These are phyloP conservation scores for Drosophila elegans DNA, from an alignment of 1,140 invertebrate genomes.

Conservation along the genomic window DNA sequence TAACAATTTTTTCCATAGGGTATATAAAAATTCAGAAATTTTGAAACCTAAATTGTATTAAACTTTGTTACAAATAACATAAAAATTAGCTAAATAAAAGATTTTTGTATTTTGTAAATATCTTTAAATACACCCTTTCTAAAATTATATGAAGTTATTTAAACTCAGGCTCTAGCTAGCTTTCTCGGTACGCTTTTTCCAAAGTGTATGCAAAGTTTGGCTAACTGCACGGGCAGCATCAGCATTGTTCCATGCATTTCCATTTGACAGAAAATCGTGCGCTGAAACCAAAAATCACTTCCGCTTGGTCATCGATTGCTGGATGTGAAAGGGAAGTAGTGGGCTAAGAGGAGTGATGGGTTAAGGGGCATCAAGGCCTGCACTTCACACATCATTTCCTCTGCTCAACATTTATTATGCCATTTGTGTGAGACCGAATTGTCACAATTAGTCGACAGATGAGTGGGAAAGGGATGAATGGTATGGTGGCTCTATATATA, in stretches of 20 bases:
- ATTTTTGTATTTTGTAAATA: no score
- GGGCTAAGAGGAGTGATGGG: background rate
- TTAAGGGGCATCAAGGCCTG: slow-evolving; percentile 27
- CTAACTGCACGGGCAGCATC: slow-evolving; percentile 40
- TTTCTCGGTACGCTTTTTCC: background rate
- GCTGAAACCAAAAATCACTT: slow-evolving; percentile 73
- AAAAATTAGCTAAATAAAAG: no score
- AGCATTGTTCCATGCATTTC: slow-evolving; percentile 31
- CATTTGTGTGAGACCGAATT: slow-evolving; percentile 74
- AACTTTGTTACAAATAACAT: no score
- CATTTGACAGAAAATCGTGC: slow-evolving; percentile 45
- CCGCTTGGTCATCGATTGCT: slow-evolving; percentile 50
- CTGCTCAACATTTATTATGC: slow-evolving; percentile 74
- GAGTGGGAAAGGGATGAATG: slow-evolving; percentile 8
- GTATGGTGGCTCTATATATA: slow-evolving; percentile 57
- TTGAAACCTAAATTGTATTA: no score
- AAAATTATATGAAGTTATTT: no score
- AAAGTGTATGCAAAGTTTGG: slow-evolving; percentile 40
- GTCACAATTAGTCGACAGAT: slow-evolving; percentile 65
- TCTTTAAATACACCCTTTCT: no score
- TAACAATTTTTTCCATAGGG: no score
- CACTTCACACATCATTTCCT: slow-evolving; percentile 74
- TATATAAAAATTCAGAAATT: no score
- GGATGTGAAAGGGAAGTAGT: slow-evolving; percentile 2
- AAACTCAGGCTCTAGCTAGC: no score